phyloP scores from a whole-genome alignment of 2,113 vertebrate species.

The Channa maculata region DNA sequence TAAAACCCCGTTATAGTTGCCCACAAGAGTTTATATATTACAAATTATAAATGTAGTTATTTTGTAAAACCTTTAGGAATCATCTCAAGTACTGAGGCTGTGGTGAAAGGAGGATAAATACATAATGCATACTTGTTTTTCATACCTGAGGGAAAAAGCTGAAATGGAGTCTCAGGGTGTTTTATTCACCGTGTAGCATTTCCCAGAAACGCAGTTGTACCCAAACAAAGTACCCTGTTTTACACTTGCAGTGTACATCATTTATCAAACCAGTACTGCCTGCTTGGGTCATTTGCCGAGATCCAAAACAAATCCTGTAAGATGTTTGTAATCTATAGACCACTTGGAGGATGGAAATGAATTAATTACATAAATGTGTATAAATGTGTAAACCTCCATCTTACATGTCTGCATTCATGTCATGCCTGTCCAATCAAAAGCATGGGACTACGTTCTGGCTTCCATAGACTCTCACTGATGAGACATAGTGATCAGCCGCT shows the following conservation, averaged over 20 bases:
- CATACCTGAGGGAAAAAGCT: neutral
- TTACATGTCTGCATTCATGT: too few species aligned
- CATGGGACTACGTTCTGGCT: too few species aligned
- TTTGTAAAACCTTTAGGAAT: neutral
- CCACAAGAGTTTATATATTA: neutral
- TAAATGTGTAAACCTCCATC: too few species aligned
- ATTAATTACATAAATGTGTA: neutral
- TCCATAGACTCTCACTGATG: too few species aligned
- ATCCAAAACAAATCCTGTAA: neutral
- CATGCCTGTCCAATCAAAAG: too few species aligned
- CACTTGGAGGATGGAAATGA: neutral
- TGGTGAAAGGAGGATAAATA: conserved; percentile 5
- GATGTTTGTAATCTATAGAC: conserved; percentile 8
- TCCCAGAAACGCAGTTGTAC: neutral
- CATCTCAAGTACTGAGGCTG: neutral
- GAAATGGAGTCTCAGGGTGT: conserved; percentile 5
- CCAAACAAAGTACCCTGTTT: neutral
- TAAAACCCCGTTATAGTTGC: neutral
- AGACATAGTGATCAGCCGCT: too few species aligned
- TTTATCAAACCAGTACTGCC: conserved; percentile 26
- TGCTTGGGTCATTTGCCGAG: neutral
- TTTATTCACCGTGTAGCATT: conserved; percentile 9
- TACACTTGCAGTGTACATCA: neutral
- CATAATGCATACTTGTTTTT: conserved; percentile 13
- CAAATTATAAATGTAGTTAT: neutral